Base-by-base conservation (phyloP, 2,888 invertebrate genomes). In the Andrena flavipes region DNA sequence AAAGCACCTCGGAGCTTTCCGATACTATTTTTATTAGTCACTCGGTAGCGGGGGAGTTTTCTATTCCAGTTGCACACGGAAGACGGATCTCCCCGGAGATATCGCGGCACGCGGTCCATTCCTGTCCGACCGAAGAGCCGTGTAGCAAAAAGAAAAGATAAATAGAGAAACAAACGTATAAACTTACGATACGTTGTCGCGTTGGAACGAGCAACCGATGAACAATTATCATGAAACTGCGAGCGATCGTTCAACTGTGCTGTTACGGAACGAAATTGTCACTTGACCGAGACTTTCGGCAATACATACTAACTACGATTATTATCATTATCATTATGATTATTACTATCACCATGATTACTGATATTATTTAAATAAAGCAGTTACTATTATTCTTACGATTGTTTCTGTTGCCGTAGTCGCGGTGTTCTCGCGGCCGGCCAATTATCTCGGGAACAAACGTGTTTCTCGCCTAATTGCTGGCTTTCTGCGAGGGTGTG, bases 361-460 rank as follows among this genome's bases (percentile, higher is more conserved):
- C 10, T 83, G 80, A 84, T 86, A 88, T 88, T 80, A 88, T 88
- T 88, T 89, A 85, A 87, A 89, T 89, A 89, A 85, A 89, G 63
- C 82, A 84, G 86, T 86, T 80, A 89, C 86, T 85, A 88, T 85
- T 87, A 85, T 84, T 85, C 81, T 77, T 88, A 88, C 69, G 81
- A 86, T 78, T 80, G 64, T 82, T 83, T 65, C 80, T 79, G 70
- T 86, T 84, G 42, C 74, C 71, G 76, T 82, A 60, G 59, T 54
- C 68, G 48, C 63, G 33, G 26, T 26, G 48, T 64, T 20, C 42
- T 54, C 56, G 7, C 68, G 7, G 30, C 13, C 29, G 26, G 29
- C 30, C 56, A 16, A 16, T 35, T 64, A 10, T 48, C 20, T 23
- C 42, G 13, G 20, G n/a, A 13, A n/a, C 13, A 35, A 10, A 56